phyloP scores from a whole-genome alignment of 2,797 vertebrate species.

The Tragelaphus eurycerus region DNA sequence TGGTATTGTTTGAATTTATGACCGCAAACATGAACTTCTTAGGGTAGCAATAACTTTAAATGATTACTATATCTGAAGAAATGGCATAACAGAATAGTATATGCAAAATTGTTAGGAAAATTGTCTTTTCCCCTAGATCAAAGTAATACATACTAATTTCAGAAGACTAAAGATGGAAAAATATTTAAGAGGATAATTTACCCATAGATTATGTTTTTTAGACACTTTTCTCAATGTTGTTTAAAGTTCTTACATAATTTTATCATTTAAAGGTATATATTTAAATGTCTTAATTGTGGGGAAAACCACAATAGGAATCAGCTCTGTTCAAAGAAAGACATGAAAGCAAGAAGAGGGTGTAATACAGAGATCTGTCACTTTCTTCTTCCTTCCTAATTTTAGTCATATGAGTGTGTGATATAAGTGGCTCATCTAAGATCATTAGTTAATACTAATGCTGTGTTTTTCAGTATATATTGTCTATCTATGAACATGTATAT shows the following conservation, averaged over 20 bases:
- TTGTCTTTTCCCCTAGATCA: background rate
- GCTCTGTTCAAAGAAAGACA: conserved; percentile 15
- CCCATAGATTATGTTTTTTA: background rate
- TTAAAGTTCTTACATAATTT: conserved; percentile 10
- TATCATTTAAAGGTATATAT: background rate
- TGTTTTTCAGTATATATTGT: background rate
- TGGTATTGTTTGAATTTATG: background rate
- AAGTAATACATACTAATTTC: background rate
- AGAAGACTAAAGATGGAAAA: background rate
- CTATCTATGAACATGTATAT: background rate
- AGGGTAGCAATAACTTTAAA: conserved; percentile 9
- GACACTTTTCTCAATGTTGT: background rate
- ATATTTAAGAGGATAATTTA: background rate
- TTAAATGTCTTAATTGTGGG: background rate
- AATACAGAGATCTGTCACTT: background rate
- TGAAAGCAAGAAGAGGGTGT: background rate
- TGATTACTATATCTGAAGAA: background rate
- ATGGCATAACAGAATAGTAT: background rate
- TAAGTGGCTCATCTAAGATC: background rate
- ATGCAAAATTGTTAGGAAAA: background rate
- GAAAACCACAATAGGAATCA: background rate
- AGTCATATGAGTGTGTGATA: background rate
- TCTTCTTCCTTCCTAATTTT: background rate
- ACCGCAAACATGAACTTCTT: background rate
- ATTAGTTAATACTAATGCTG: background rate